phyloP scores from a whole-genome alignment of 1,140 invertebrate species.

The Monomorium pharaonis region DNA sequence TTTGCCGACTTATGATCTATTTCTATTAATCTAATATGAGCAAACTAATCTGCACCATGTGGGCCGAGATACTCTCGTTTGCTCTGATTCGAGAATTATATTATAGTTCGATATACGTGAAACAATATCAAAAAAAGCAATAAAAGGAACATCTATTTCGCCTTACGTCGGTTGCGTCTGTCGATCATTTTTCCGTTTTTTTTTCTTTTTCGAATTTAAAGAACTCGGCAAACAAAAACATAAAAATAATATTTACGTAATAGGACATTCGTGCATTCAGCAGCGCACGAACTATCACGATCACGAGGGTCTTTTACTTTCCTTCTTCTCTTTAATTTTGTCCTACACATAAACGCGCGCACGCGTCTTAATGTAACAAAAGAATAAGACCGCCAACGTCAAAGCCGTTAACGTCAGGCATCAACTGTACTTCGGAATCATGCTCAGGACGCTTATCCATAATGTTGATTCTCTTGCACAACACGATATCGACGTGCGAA shows the following conservation, averaged over 20 bases:
- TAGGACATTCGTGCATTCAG: constrained; percentile 22
- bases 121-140: constrained; percentile 52
- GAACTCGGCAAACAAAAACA: constrained; percentile 18
- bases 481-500: neutral
- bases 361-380: constrained; percentile 8
- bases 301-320: constrained; percentile 19
- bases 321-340: neutral
- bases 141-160: constrained; percentile 54
- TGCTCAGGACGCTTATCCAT: neutral
- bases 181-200: constrained; percentile 7
- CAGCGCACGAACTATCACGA: constrained; percentile 40
- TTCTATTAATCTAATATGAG: constrained; percentile 59
- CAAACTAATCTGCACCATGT: constrained; percentile 60
- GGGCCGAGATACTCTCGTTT: constrained; percentile 32
- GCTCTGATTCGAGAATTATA: constrained; percentile 20
- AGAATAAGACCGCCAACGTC: constrained; percentile 6
- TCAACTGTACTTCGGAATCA: neutral
- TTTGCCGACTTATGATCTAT: constrained; percentile 26
- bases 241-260: constrained; percentile 54
- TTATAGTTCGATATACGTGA: constrained; percentile 43
- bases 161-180: constrained; percentile 37
- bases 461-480: constrained; percentile 14
- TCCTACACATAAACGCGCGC: constrained; percentile 36
- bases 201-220: constrained; percentile 1
- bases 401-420: neutral